These are phyloP conservation scores for Perizoma flavofasciatum DNA, from an alignment of 2,888 invertebrate genomes.

Conservation along the genomic window DNA sequence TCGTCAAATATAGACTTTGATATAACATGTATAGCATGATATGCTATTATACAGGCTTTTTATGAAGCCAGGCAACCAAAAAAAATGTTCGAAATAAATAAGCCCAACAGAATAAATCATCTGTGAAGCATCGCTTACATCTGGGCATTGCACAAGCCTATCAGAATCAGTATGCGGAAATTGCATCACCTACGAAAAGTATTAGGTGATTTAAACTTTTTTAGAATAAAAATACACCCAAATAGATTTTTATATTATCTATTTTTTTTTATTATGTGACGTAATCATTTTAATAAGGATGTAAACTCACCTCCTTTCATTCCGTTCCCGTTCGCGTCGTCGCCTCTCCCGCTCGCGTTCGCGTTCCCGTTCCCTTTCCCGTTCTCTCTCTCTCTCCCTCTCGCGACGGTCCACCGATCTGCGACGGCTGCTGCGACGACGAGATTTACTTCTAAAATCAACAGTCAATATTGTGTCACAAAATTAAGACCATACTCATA, in stretches of 20 bases:
- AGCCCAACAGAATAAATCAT: conserved; percentile 1
- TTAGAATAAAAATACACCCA: too few species aligned
- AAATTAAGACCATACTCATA: too few species aligned
- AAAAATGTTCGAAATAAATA: conserved; percentile 3
- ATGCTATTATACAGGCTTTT: conserved; percentile 1
- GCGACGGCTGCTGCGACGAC: conserved; percentile 73
- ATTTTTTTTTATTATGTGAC: too few species aligned
- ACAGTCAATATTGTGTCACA: neutral
- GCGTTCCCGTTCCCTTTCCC: conserved; percentile 62
- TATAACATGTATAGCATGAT: conserved; percentile 2
- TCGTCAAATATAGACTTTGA: conserved; percentile 12
- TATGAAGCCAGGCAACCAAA: conserved; percentile 19
- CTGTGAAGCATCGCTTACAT: conserved; percentile 2
- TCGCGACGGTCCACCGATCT: conserved; percentile 76
- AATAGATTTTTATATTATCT: too few species aligned
- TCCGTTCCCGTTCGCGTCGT: conserved; percentile 57
- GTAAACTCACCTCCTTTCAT: conserved; percentile 47
- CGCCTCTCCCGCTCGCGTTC: conserved; percentile 63
- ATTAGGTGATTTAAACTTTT: too few species aligned
- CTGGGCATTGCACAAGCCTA: too few species aligned
- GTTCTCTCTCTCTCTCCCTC: conserved; percentile 68
- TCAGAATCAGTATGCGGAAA: too few species aligned
- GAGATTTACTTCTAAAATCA: conserved; percentile 67
- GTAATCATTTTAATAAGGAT: too few species aligned
- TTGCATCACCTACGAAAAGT: too few species aligned